phyloP scores from a whole-genome alignment of 1,140 invertebrate species.

The Brachionus rotundiformis region DNA sequence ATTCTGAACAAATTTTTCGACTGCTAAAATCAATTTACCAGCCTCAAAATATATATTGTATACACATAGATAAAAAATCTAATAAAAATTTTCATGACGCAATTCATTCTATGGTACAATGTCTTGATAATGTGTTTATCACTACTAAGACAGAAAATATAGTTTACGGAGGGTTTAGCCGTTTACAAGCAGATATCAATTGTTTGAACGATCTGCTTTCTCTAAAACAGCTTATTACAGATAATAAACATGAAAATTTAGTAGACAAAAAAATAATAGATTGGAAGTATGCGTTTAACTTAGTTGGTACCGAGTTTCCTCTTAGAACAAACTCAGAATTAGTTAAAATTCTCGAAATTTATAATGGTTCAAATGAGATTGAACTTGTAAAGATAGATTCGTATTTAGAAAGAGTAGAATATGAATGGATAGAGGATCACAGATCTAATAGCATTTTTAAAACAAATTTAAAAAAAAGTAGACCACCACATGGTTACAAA shows the following conservation, averaged over 20 bases:
- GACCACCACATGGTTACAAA: slow-evolving; percentile 54
- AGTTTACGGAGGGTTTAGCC: slow-evolving; percentile 54
- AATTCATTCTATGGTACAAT: slow-evolving; percentile 52
- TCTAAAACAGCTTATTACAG: background rate
- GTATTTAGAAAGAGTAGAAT: slow-evolving; percentile 9
- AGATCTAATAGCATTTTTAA: background rate
- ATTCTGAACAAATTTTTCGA: slow-evolving; percentile 50
- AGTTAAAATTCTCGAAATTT: slow-evolving; percentile 34
- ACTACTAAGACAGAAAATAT: slow-evolving; percentile 55
- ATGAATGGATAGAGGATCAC: slow-evolving; percentile 53
- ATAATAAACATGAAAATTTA: background rate
- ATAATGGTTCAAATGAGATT: slow-evolving; percentile 51
- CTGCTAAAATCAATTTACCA: slow-evolving; percentile 48
- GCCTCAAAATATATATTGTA: slow-evolving; percentile 53
- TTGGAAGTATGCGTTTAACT: slow-evolving; percentile 33
- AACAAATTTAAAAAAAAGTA: slow-evolving; percentile 1
- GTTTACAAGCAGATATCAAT: slow-evolving; percentile 56
- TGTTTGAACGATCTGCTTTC: slow-evolving; percentile 56
- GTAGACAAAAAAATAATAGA: slow-evolving; percentile 13
- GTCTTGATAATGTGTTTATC: slow-evolving; percentile 58
- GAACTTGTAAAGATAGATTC: background rate
- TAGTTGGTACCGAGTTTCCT: slow-evolving; percentile 18
- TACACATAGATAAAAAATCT: slow-evolving; percentile 53
- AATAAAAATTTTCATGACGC: slow-evolving; percentile 45
- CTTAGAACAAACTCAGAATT: slow-evolving; percentile 41